A percentile compares a stretch with the other conserved stretches of the same genome.
Conservation (phyloP, 2,113 vertebrate genomes). For the Poicephalus meyeri region DNA sequence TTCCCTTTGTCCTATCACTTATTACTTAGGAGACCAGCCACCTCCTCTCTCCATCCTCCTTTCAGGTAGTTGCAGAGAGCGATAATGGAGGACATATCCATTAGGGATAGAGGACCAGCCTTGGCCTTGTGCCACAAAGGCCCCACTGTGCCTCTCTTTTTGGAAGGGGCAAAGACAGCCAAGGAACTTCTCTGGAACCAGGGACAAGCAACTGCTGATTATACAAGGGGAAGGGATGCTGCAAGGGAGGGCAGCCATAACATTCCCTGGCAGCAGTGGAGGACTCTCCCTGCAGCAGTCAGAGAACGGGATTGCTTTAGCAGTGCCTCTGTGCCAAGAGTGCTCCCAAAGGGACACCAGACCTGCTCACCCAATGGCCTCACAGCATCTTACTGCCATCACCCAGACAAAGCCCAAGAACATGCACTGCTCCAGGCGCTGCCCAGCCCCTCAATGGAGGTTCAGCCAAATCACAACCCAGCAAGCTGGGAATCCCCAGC, state of each 20-base stretch:
- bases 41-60: not conserved
- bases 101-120: not conserved
- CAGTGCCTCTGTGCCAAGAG: not conserved
- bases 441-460: not conserved
- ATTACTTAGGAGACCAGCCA: not conserved
- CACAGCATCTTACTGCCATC: not conserved
- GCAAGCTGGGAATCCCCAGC: not conserved
- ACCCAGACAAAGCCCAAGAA: not conserved
- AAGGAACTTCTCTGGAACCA: not conserved
- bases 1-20: not conserved
- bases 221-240: not conserved
- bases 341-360: not conserved
- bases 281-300: not conserved
- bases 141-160: not conserved
- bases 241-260: not conserved
- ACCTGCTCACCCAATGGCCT: rapidly evolving
- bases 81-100: not conserved
- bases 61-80: not conserved
- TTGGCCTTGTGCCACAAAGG: rapidly evolving
- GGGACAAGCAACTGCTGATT: rapidly evolving
- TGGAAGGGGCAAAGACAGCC: not conserved
- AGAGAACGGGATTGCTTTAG: not conserved
- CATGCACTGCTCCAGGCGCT: not conserved
- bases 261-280: not conserved
- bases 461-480: not conserved